A percentile compares a stretch with the other conserved stretches of the same genome.
These are phyloP conservation scores for Drosophila kurseongensis DNA, from an alignment of 1,140 invertebrate genomes.

Conservation along the genomic window DNA sequence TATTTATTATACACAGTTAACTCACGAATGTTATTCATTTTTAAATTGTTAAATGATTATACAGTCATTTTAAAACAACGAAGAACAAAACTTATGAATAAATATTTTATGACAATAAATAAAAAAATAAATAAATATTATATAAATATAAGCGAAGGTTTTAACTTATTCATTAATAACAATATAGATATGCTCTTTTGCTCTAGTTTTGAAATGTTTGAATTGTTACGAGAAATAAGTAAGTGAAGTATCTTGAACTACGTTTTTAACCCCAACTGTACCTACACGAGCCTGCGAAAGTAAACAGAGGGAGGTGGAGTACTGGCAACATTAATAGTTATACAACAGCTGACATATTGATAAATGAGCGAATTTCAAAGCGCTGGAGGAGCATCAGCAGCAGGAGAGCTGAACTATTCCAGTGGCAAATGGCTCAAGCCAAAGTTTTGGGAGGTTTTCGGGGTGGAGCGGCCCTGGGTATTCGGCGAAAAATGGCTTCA, in stretches of 20 bases:
- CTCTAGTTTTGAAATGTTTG: too few species aligned
- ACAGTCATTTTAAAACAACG: too few species aligned
- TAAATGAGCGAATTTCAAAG: constrained; percentile 76
- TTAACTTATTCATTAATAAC: too few species aligned
- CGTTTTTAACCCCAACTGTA: background rate
- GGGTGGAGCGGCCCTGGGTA: constrained; percentile 15
- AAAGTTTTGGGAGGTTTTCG: constrained; percentile 8
- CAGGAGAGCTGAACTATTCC: constrained; percentile 65
- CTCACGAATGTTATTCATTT: too few species aligned
- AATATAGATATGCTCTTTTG: too few species aligned
- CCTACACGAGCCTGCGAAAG: constrained; percentile 29
- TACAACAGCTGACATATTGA: constrained; percentile 83
- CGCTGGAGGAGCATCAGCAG: constrained; percentile 28
- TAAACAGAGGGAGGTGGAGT: constrained; percentile 1
- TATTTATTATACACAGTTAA: too few species aligned
- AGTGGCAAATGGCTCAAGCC: constrained; percentile 65
- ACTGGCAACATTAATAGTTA: constrained; percentile 74
- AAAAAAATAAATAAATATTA: too few species aligned
- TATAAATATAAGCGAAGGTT: too few species aligned
- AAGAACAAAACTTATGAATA: too few species aligned
- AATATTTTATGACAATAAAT: too few species aligned
- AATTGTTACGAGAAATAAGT: too few species aligned
- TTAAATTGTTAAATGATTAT: too few species aligned
- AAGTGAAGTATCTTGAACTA: background rate
- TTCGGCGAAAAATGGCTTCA: constrained; percentile 71